These are phyloP conservation scores for Drosophila orena DNA, from an alignment of 1,140 invertebrate species.

Conservation along the genomic window DNA sequence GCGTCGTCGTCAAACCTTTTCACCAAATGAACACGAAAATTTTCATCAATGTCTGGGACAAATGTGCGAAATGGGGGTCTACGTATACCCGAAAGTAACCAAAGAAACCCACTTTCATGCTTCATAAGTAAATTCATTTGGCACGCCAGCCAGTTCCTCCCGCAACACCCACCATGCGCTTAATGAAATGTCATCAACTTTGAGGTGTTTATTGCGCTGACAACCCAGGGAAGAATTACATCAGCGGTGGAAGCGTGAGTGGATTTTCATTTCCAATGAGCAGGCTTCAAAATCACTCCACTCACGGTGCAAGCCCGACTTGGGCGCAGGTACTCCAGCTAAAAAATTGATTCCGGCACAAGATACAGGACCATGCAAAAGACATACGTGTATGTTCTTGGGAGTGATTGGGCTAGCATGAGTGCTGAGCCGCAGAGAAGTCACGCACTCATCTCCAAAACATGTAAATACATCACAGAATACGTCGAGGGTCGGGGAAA, in stretches of 20 bases:
- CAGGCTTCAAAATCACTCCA: background rate
- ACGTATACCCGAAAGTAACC: slow-evolving; percentile 40
- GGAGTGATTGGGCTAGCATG: too few relatives aligned
- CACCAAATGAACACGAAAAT: slow-evolving; percentile 79
- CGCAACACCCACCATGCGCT: slow-evolving; percentile 59
- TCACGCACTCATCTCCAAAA: background rate
- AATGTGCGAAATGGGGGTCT: background rate
- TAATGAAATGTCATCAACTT: slow-evolving; percentile 84
- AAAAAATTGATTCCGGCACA: too few relatives aligned
- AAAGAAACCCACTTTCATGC: slow-evolving; percentile 78
- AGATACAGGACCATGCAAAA: too few relatives aligned
- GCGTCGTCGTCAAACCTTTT: slow-evolving; percentile 46
- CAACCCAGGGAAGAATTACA: slow-evolving; percentile 40
- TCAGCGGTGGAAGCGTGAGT: background rate
- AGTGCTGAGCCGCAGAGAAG: background rate
- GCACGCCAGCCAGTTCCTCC: slow-evolving; percentile 32
- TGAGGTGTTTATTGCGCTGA: slow-evolving; percentile 83
- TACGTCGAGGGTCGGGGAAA: slow-evolving; percentile 3
- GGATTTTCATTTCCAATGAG: background rate
- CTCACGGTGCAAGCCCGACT: background rate
- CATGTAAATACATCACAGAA: slow-evolving; percentile 1
- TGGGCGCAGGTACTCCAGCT: background rate
- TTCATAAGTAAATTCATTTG: slow-evolving; percentile 82
- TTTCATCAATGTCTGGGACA: slow-evolving; percentile 50
- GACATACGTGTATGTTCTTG: too few relatives aligned